phyloP scores from a whole-genome alignment of 1,140 invertebrate genomes.

The Antheraea mylitta region DNA sequence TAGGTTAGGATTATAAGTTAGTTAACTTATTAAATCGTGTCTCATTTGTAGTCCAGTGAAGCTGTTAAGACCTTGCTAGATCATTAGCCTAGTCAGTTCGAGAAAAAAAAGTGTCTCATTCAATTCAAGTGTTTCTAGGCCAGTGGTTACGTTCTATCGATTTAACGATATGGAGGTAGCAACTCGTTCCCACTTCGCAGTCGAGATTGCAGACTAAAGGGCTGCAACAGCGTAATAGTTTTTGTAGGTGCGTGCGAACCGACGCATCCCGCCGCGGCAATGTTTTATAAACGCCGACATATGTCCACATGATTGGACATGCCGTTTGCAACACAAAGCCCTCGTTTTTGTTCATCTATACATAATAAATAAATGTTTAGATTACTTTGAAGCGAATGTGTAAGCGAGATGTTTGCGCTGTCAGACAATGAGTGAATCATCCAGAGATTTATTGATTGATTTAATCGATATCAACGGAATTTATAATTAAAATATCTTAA shows the following conservation, averaged over 20 bases:
- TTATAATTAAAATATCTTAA: too few species aligned
- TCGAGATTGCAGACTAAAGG: too few species aligned
- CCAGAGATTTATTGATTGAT: neutral
- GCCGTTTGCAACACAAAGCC: constrained; percentile 20
- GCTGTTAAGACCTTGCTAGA: too few species aligned
- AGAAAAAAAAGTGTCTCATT: neutral
- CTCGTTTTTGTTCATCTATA: neutral
- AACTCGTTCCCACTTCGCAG: neutral
- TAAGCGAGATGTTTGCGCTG: neutral
- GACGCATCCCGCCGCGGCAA: neutral
- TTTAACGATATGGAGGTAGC: neutral
- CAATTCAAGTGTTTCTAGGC: neutral
- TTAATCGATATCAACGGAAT: too few species aligned
- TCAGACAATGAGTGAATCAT: neutral
- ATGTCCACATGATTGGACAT: constrained; percentile 31
- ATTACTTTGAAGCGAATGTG: neutral
- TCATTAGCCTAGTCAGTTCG: too few species aligned
- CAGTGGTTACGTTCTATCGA: neutral
- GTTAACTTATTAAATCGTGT: too few species aligned
- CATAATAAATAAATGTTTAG: neutral
- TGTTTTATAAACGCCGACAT: constrained; percentile 29
- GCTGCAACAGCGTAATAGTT: neutral
- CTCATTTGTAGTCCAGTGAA: too few species aligned
- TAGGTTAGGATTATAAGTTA: too few species aligned
- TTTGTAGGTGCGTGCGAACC: neutral